Evolutionary conservation across 1,140 invertebrate genomes (phyloP).

Genomic region (Galleria mellonella): DNA sequence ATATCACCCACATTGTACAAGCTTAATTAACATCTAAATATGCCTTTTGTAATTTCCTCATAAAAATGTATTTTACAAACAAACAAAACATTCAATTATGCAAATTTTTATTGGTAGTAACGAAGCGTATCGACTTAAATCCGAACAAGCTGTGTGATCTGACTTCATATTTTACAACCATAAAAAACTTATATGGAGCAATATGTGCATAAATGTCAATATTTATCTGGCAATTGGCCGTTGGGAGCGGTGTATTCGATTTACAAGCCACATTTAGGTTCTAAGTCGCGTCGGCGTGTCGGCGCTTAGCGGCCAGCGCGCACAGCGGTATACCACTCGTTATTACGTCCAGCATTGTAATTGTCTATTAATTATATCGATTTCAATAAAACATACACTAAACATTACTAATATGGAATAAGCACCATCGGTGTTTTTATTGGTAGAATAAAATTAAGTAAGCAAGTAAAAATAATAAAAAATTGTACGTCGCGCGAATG

Average conservation of each 20-base stretch:
- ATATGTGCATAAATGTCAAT: constrained; percentile 72
- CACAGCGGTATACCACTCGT: constrained; percentile 58
- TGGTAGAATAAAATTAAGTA: no score
- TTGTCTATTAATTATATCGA: constrained; percentile 67
- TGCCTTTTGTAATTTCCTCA: constrained; percentile 30
- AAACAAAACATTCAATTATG: constrained; percentile 63
- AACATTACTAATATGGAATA: constrained; percentile 55
- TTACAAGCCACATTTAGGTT: constrained; percentile 48
- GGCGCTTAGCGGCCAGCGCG: constrained; percentile 11
- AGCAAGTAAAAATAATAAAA: no score
- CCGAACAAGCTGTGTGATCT: constrained; percentile 40
- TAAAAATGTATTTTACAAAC: constrained; percentile 24
- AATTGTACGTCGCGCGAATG: constrained; percentile 19
- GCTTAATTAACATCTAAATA: constrained; percentile 5
- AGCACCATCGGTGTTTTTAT: constrained; percentile 2
- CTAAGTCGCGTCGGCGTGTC: constrained; percentile 34
- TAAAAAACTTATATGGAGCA: constrained; percentile 73
- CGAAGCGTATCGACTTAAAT: constrained; percentile 45
- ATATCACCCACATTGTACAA: background rate
- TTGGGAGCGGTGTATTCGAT: constrained; percentile 30
- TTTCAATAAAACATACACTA: constrained; percentile 66
- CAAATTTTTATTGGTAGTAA: constrained; percentile 65
- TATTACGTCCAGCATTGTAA: constrained; percentile 65
- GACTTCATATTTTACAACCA: constrained; percentile 68
- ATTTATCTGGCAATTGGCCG: constrained; percentile 38